Evolutionary conservation across 1,140 invertebrate genomes (phyloP).

Genomic region (Drosophila neocordata): DNA sequence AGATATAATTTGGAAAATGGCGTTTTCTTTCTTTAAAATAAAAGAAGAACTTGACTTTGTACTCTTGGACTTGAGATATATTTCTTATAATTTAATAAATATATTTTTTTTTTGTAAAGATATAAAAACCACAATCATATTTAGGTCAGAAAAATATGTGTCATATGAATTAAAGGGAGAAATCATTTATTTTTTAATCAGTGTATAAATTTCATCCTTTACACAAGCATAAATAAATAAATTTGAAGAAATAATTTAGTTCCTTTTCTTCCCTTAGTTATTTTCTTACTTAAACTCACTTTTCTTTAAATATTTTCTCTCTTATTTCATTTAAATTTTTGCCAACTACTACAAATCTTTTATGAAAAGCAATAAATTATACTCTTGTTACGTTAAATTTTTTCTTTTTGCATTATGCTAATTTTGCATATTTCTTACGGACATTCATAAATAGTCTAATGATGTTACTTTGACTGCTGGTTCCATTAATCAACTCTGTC

Average conservation of each 20-base stretch:
- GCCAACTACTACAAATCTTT: conserved; percentile 31
- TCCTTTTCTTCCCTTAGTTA: background rate
- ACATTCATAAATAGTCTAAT: conserved; percentile 63
- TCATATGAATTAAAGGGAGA: background rate
- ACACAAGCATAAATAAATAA: too few relatives aligned
- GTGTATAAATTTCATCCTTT: too few relatives aligned
- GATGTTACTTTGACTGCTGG: conserved; percentile 48
- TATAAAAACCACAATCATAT: too few relatives aligned
- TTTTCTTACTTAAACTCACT: background rate
- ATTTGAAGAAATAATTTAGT: too few relatives aligned
- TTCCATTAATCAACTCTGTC: conserved; percentile 72
- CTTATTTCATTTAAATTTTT: background rate
- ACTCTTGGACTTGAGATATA: too few relatives aligned
- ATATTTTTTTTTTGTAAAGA: too few relatives aligned
- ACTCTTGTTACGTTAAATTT: conserved; percentile 14
- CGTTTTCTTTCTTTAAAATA: too few relatives aligned
- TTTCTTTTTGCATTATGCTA: conserved; percentile 13
- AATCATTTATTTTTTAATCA: background rate
- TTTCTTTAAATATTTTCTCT: background rate
- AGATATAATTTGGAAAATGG: too few relatives aligned
- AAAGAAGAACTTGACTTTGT: too few relatives aligned
- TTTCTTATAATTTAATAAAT: too few relatives aligned
- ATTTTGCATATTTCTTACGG: conserved; percentile 45
- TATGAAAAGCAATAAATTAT: conserved; percentile 35
- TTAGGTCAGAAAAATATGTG: background rate